phyloP scores from a whole-genome alignment of 1,140 invertebrate genomes.

The Lerema accius region DNA sequence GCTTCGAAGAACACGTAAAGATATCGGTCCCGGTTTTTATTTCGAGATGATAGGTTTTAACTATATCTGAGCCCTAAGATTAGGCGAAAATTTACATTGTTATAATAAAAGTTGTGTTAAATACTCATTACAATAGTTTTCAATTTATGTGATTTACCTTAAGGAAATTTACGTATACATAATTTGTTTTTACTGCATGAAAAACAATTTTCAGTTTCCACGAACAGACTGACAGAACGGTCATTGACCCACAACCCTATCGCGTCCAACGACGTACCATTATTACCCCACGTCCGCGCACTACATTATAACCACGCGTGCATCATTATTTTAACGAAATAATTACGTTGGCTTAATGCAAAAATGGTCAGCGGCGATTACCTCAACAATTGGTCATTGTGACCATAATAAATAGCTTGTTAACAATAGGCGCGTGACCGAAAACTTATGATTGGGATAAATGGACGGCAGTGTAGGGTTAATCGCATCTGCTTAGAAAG shows the following conservation, averaged over 20 bases:
- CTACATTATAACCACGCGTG: slow-evolving; percentile 33
- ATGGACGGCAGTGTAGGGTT: slow-evolving; percentile 49
- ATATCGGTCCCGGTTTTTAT: too few relatives aligned
- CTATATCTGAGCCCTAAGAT: too few relatives aligned
- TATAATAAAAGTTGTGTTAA: too few relatives aligned
- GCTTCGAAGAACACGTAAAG: too few relatives aligned
- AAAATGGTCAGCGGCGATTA: slow-evolving; percentile 60
- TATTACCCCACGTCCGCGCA: slow-evolving; percentile 42
- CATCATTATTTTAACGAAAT: slow-evolving; percentile 65
- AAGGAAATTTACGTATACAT: too few relatives aligned
- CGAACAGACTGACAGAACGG: slow-evolving; percentile 27
- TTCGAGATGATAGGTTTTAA: too few relatives aligned
- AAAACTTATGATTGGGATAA: slow-evolving; percentile 56
- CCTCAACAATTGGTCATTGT: slow-evolving; percentile 57
- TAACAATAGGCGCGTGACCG: slow-evolving; percentile 62
- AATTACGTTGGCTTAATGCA: slow-evolving; percentile 57
- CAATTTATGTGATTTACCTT: too few relatives aligned
- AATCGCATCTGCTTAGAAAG: slow-evolving; percentile 49
- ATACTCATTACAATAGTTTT: too few relatives aligned
- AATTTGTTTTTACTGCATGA: too few relatives aligned
- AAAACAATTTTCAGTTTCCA: slow-evolving; percentile 10
- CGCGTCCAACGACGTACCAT: too few relatives aligned
- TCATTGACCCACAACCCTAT: slow-evolving; percentile 31
- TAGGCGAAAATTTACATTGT: too few relatives aligned
- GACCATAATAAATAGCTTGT: slow-evolving; percentile 51